Evolutionary conservation across 2,797 vertebrate genomes (phyloP).

Genomic region (Somateria mollissima): DNA sequence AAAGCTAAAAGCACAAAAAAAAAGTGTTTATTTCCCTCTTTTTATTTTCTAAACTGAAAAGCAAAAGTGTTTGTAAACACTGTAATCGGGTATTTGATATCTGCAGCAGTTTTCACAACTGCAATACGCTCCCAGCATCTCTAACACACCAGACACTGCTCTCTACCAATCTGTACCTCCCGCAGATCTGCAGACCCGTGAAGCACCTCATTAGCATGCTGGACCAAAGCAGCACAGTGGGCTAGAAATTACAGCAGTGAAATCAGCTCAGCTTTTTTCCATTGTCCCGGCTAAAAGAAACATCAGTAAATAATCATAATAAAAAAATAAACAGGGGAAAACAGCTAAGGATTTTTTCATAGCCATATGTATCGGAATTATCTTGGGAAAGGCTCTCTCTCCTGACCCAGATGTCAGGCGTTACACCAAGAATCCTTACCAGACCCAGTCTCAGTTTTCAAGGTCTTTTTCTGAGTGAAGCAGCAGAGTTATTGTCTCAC

Average conservation of each 20-base stretch:
- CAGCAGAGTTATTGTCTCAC: not conserved
- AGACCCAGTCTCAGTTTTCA: not conserved
- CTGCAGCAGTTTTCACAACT: not conserved
- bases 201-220: not conserved
- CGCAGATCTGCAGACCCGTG: not conserved
- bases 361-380: not conserved
- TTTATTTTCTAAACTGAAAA: not conserved
- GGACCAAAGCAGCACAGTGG: not conserved
- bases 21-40: not conserved
- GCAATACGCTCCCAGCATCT: not conserved
- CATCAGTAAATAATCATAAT: not conserved
- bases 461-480: not conserved
- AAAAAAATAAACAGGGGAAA: not conserved
- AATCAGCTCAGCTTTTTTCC: not conserved
- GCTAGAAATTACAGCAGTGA: not conserved
- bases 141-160: not conserved
- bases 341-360: not conserved
- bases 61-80: not conserved
- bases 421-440: not conserved
- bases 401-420: slow-evolving; percentile 31
- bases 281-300: not conserved
- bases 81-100: accelerated
- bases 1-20: not conserved
- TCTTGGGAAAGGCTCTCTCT: not conserved
- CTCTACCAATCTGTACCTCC: accelerated